Base-by-base conservation (phyloP, 1,140 invertebrate species). In the Apis laboriosa region DNA sequence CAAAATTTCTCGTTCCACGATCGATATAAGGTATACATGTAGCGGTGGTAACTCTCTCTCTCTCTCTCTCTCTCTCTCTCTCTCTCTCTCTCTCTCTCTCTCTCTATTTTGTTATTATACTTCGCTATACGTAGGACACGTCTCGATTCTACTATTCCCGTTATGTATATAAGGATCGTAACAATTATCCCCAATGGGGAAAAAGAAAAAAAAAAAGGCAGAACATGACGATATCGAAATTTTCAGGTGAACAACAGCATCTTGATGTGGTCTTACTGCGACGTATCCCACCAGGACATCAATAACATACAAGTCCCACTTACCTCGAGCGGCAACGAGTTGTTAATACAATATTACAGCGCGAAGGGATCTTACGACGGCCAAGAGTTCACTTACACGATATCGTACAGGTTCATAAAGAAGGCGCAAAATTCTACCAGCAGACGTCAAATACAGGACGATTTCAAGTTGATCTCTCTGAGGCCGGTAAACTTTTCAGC, bases 181-280 rank as follows among this genome's bases (percentile, higher is more conserved):
- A 24, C 8, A 24, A 21, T 21, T 15, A 12, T 12, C 49, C 4
- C 9, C 49, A 19, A 1, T 0, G 0, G n/a, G 0, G n/a, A 17
- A 19, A 58, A 43, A 21, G 28, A 24, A 24, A 24, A 24, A 0
- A 24, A 24, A 24, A 0, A n/a, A n/a, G n/a, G n/a, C n/a, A n/a
- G 28, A 72, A n/a, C 21, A 9, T 9, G 61, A 56, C 0, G n/a
- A 75, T 66, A 76, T 81, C 17, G 1, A 70, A 24, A 77, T 79
- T 85, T 55, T 0, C 66, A 93, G 76, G 82, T 88, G 4, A 92
- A 92, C 64, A 84, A 85, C 53, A 92, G 89, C 34, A 81, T 90
- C 28, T 74, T 93, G 51, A 83, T 92, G 81, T 93, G 92, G 92
- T 93, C 92, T 1, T 93, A 90, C 63, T 93, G 92, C 71, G 92